Base-by-base conservation (phyloP, 2,113 vertebrate genomes). In the Neodon shergylaensis region DNA sequence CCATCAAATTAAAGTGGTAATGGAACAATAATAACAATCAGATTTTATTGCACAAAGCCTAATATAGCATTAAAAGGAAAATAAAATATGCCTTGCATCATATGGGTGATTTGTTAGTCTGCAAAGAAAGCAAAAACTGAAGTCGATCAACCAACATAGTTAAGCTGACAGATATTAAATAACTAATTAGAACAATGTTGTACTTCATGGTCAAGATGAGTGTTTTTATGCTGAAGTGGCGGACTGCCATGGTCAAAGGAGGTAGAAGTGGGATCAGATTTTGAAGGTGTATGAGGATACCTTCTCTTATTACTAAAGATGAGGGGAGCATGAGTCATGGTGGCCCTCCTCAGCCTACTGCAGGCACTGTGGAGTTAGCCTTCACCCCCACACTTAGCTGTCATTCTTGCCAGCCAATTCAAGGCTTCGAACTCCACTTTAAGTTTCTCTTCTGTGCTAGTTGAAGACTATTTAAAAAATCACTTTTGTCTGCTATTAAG, bases 1-100 rank as follows among this genome's bases (percentile, higher is more conserved):
- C 63, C 93, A 84, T 94, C 88, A 94, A 93, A 88, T 97, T 95
- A 97, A 95, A 88, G 52, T 84, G 72, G 94, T 92, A 94, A 88
- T 87, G 36, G 61, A 96, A 4, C 14, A 90, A 92, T 58, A 79
- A 76, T 93, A 95, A 96, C 28, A 94, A 94, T 83, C 79, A 83
- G 22, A 83, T 90, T 94, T 94, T 47, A 96, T 61, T 95, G 61
- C 3, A 54, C 33, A 33, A 91, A 44, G 91, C 58, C 90, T 79
- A 88, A 95, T 77, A 88, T 8, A 88, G 31, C 95, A 52, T 82
- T 94, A 78, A 42, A 58, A 81, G 39, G 94, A 94, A 68, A 91
- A 88, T 65, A 94, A 95, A 78, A 83, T 36, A 47, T 78, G 52
- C 10, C 21, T 92, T 87, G 94, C 54, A 92, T 96, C 66, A 36